Evolutionary conservation across 1,140 invertebrate genomes (phyloP).

Genomic region (Drosophila jambulina): DNA sequence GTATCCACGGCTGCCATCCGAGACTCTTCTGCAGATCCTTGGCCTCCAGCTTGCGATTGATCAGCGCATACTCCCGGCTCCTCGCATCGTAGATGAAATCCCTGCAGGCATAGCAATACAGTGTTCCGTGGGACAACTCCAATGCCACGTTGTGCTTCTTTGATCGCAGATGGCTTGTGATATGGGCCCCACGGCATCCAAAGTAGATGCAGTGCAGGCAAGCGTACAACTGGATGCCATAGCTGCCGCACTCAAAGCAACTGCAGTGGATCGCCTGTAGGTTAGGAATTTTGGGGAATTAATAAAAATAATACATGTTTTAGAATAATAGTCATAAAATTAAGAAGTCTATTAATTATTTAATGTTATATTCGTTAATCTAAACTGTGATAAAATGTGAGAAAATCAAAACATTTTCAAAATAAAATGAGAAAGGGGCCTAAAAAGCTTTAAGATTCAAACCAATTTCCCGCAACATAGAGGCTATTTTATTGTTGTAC

Average conservation of each 20-base stretch:
- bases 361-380: background rate
- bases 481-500: too few relatives aligned
- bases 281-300: background rate
- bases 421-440: background rate
- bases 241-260: constrained; percentile 89
- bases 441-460: background rate
- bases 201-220: constrained; percentile 97
- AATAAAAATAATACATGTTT: background rate
- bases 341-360: background rate
- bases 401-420: too few relatives aligned
- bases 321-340: background rate
- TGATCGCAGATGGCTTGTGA: constrained; percentile 92
- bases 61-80: constrained; percentile 87
- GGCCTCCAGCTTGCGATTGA: constrained; percentile 86
- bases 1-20: constrained; percentile 92
- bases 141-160: constrained; percentile 94
- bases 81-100: constrained; percentile 96
- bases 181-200: constrained; percentile 94
- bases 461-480: too few relatives aligned
- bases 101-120: constrained; percentile 96
- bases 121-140: constrained; percentile 94
- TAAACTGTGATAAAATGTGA: too few relatives aligned
- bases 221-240: constrained; percentile 92
- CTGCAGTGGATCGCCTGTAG: constrained; percentile 73
- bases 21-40: constrained; percentile 89